phyloP scores from a whole-genome alignment of 2,797 vertebrate genomes.

The Sebastiscus tertius region DNA sequence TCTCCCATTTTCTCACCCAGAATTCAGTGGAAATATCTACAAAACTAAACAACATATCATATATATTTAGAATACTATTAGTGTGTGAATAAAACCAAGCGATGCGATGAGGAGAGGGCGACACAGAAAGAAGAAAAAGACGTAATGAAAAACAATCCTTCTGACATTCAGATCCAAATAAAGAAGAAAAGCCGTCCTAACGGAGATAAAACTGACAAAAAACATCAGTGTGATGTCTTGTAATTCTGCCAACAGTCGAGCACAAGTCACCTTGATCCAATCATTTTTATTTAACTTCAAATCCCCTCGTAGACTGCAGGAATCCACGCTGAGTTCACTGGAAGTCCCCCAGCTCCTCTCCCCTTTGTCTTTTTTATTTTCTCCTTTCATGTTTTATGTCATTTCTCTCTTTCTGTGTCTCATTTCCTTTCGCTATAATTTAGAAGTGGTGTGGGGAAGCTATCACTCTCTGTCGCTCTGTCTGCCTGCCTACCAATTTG shows the following conservation, averaged over 20 bases:
- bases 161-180: slow-evolving; percentile 10
- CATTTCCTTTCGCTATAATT: slow-evolving; percentile 67
- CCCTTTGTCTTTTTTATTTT: slow-evolving; percentile 57
- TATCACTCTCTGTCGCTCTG: slow-evolving; percentile 51
- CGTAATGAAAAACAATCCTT: slow-evolving; percentile 32
- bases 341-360: slow-evolving; percentile 59
- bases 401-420: slow-evolving; percentile 59
- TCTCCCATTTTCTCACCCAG: neutral
- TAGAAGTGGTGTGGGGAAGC: slow-evolving; percentile 55
- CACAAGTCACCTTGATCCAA: slow-evolving; percentile 70
- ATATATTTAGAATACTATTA: neutral
- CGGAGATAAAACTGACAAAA: slow-evolving; percentile 45
- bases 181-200: slow-evolving; percentile 7
- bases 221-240: slow-evolving; percentile 32
- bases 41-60: neutral
- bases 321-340: slow-evolving; percentile 54
- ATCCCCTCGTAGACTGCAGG: slow-evolving; percentile 47
- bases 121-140: neutral
- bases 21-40: neutral
- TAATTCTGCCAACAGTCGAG: slow-evolving; percentile 45
- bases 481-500: slow-evolving; percentile 45
- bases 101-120: neutral
- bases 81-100: neutral
- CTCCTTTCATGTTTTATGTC: slow-evolving; percentile 68
- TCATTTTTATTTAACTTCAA: slow-evolving; percentile 64